These are phyloP conservation scores for Parnassius glacialis DNA, from an alignment of 2,888 invertebrate genomes.

Conservation along the genomic window DNA sequence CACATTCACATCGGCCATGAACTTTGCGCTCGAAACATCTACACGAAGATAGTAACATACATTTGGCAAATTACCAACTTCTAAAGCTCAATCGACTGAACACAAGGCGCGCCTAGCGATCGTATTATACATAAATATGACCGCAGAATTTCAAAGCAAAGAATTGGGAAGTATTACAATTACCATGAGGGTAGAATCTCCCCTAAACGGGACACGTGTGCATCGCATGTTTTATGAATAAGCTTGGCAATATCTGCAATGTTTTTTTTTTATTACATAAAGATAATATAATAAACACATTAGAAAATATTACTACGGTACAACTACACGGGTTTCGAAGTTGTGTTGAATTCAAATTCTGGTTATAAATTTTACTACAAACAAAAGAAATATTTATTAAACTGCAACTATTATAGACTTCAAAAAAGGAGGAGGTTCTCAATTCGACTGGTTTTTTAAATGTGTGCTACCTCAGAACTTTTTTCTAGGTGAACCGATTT, in stretches of 20 bases:
- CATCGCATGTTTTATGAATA: slow-evolving; percentile 60
- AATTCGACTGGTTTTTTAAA: too few relatives aligned
- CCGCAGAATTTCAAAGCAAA: slow-evolving; percentile 16
- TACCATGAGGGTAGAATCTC: slow-evolving; percentile 35
- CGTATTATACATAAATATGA: slow-evolving; percentile 19
- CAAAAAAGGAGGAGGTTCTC: too few relatives aligned
- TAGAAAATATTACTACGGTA: too few relatives aligned
- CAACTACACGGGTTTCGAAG: too few relatives aligned
- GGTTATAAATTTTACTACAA: too few relatives aligned
- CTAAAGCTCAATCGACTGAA: slow-evolving; percentile 32
- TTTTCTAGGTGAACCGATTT: too few relatives aligned
- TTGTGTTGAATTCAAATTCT: too few relatives aligned
- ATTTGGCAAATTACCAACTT: slow-evolving; percentile 67
- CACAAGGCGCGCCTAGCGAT: slow-evolving; percentile 28
- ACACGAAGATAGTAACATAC: slow-evolving; percentile 46
- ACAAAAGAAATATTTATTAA: too few relatives aligned
- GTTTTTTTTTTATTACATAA: slow-evolving; percentile 8
- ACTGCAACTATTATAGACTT: too few relatives aligned
- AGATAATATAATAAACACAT: too few relatives aligned
- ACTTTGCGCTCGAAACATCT: slow-evolving; percentile 47
- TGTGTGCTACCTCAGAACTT: too few relatives aligned
- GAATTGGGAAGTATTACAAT: slow-evolving; percentile 21
- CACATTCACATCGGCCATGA: slow-evolving; percentile 57
- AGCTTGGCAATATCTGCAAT: slow-evolving; percentile 28
- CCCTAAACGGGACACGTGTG: slow-evolving; percentile 50